A percentile compares a stretch with the other conserved stretches of the same genome.
These are phyloP conservation scores for Caenorhabditis sp. DNA, from an alignment of 2,888 invertebrate species.

Conservation along the genomic window DNA sequence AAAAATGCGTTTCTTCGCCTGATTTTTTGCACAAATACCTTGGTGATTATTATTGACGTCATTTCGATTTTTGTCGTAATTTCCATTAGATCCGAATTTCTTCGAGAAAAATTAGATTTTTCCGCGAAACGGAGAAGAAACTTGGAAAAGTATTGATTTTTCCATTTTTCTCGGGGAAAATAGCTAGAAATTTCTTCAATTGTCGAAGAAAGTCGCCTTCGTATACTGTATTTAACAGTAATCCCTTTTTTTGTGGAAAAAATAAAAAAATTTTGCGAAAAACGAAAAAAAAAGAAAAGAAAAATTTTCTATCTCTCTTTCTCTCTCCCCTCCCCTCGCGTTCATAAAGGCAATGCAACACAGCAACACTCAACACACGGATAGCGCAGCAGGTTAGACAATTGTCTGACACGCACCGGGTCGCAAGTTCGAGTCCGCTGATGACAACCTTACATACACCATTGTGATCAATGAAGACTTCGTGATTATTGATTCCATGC, in stretches of 20 bases:
- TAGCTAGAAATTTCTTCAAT: neutral
- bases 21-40: constrained; percentile 18
- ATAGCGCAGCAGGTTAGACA: constrained; percentile 9
- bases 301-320: neutral
- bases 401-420: neutral
- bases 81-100: constrained; percentile 18
- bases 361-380: constrained; percentile 5
- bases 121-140: neutral
- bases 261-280: neutral
- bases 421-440: constrained; percentile 22
- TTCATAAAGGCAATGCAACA: neutral
- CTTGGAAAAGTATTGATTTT: neutral
- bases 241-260: neutral
- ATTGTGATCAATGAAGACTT: constrained; percentile 42
- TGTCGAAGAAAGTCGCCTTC: neutral
- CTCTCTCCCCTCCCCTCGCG: neutral
- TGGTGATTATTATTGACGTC: constrained; percentile 29
- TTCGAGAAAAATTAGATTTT: constrained; percentile 4
- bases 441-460: constrained; percentile 40
- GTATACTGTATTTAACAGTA: constrained; percentile 6
- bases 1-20: constrained; percentile 17
- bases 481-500: constrained; percentile 36
- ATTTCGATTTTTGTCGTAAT: constrained; percentile 18
- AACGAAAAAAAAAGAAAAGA: neutral
- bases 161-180: too few relatives aligned